Base-by-base conservation (phyloP, 2,113 vertebrate genomes). In the Neotoma lepida region DNA sequence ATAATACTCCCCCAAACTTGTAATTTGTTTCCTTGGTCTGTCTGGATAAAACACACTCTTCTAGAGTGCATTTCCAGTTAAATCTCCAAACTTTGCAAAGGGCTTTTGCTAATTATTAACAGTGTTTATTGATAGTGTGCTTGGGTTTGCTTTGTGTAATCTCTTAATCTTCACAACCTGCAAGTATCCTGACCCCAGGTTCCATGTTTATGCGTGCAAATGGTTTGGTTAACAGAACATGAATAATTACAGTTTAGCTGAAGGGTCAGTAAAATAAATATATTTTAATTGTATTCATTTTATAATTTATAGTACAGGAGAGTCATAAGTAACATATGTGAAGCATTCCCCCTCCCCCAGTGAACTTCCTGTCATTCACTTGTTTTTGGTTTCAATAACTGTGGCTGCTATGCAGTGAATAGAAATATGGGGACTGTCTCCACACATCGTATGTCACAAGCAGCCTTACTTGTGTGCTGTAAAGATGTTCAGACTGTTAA, bases 371-470 rank as follows among this genome's bases (percentile, higher is more conserved):
- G 6, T 82, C 86, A 77, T 88, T 70, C 17, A 64, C 3, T 49
- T 44, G 35, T 71, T 44, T 54, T 93, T 87, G 68, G n/a, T 89
- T 95, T 93, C 35, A 90, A 61, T 78, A 90, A 54, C 78, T 64
- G n/a, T 28, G 22, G 24, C 44, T 46, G 46, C 17, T 10, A 41
- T n/a, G 10, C 10, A 85, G 28, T 74, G 24, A 81, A 2, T 6
- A 28, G 26, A 94, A 84, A 89, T 46, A 89, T 94, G 93, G 39
- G 71, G 28, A 71, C 22, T 81, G 33, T 81, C n/a, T 41, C 39
- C 39, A 63, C 39, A 39, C 8, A 46, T 1, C 15, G 7, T 6
- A 30, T 2, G 0, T 39, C 39, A 63, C 58, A 33, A 30, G 58
- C 58, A 84, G 39, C 24, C 81, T 64, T 64, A 41, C 13, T 33